A percentile compares a stretch with the other conserved stretches of the same genome.
phyloP scores from a whole-genome alignment of 2,797 vertebrate genomes.

The Myotis daubentonii region DNA sequence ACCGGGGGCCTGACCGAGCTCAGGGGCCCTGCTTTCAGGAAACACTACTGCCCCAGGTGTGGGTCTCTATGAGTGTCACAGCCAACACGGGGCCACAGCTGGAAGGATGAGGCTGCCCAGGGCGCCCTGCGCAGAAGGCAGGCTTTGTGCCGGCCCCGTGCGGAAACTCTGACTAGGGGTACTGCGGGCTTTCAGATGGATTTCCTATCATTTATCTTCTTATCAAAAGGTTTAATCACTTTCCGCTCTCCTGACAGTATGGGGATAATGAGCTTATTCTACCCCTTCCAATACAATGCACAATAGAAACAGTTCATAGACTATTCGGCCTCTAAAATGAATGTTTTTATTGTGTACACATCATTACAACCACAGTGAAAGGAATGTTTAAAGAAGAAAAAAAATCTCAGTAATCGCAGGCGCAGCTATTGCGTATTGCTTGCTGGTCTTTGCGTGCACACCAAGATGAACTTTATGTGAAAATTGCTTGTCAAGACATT shows the following conservation, averaged over 20 bases:
- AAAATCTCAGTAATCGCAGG: conserved; percentile 12
- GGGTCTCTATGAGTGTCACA: not conserved
- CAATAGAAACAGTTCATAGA: conserved; percentile 73
- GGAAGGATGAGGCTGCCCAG: conserved; percentile 37
- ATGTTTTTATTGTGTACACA: conserved; percentile 72
- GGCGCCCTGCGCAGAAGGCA: conserved; percentile 60
- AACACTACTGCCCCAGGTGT: conserved; percentile 45
- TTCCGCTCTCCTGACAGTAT: conserved; percentile 61
- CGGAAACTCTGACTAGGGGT: conserved; percentile 53
- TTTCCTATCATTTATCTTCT: conserved; percentile 82
- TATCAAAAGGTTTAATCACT: conserved; percentile 80
- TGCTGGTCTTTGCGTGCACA: not conserved
- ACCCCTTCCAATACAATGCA: conserved; percentile 71
- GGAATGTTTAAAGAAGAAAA: conserved; percentile 65
- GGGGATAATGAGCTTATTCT: conserved; percentile 76
- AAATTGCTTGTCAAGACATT: conserved; percentile 52
- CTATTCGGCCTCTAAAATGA: conserved; percentile 65
- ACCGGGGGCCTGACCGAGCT: not conserved
- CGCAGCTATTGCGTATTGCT: not conserved
- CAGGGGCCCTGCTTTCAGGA: not conserved
- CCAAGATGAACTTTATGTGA: conserved; percentile 30
- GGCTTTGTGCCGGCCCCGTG: conserved; percentile 65
- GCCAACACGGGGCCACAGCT: conserved; percentile 44
- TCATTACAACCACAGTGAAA: conserved; percentile 62
- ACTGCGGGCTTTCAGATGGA: conserved; percentile 67